These are phyloP conservation scores for Peromyscus leucopus DNA, from an alignment of 2,113 vertebrate species.

Conservation along the genomic window DNA sequence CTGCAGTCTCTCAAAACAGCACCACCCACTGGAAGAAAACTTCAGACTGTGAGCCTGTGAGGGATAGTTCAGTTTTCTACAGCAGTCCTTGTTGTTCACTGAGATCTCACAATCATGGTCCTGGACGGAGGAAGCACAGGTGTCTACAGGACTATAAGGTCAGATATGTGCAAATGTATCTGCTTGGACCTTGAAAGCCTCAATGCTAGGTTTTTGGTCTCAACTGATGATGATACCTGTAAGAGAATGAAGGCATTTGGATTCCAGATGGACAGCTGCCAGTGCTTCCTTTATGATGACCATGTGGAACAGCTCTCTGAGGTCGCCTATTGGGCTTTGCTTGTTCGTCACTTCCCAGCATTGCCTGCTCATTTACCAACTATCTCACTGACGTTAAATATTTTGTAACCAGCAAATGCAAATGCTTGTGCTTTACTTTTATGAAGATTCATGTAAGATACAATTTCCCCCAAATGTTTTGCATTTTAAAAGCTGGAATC, in stretches of 20 bases:
- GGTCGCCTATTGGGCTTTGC: background rate
- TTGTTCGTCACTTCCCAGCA: slow-evolving; percentile 21
- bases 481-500: slow-evolving; percentile 67
- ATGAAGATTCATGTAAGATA: slow-evolving; percentile 65
- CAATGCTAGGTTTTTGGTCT: slow-evolving; percentile 11
- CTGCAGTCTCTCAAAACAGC: background rate
- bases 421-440: slow-evolving; percentile 62
- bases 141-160: background rate
- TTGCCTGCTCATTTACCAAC: slow-evolving; percentile 60
- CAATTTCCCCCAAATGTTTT: slow-evolving; percentile 60
- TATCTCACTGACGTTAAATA: slow-evolving; percentile 55
- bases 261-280: background rate
- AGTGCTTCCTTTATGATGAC: background rate
- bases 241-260: slow-evolving; percentile 10
- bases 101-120: background rate
- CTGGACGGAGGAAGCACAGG: background rate
- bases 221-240: background rate
- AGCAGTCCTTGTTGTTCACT: background rate
- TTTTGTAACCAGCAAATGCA: slow-evolving; percentile 45
- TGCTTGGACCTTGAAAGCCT: background rate
- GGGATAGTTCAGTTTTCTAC: background rate
- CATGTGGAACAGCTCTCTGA: background rate
- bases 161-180: background rate
- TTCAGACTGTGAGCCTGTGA: background rate
- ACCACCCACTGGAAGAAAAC: background rate